A percentile compares a stretch with the other conserved stretches of the same genome.
Conservation (phyloP, 2,888 invertebrate genomes). For the Drosophila phalerata region DNA sequence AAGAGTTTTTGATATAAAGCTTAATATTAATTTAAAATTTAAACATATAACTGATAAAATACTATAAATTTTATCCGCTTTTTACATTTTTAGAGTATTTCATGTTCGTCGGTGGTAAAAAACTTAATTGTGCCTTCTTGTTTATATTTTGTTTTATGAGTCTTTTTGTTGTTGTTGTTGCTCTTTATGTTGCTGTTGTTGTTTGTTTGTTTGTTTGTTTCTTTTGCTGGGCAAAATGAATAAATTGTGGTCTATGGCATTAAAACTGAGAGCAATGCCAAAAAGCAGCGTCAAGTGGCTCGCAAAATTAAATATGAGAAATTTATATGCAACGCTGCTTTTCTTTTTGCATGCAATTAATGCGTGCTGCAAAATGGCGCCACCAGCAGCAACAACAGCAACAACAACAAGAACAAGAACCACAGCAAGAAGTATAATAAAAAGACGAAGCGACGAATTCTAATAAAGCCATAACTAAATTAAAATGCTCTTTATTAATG, state of each 20-base stretch:
- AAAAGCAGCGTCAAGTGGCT: conserved; percentile 66
- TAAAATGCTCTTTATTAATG: conserved; percentile 33
- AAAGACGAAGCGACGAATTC: conserved; percentile 15
- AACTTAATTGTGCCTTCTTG: conserved; percentile 6
- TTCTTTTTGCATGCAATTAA: conserved; percentile 67
- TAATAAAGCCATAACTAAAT: conserved; percentile 3
- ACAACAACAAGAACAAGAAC: conserved; percentile 10
- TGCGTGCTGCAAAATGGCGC: conserved; percentile 61
- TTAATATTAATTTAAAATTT: no score
- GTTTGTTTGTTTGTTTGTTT: conserved; percentile 17
- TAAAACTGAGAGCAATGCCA: conserved; percentile 61
- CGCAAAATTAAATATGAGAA: conserved; percentile 77
- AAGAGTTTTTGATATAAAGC: no score
- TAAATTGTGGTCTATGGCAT: conserved; percentile 63
- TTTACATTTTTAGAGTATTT: no score
- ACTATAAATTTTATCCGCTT: neutral
- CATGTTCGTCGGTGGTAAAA: neutral
- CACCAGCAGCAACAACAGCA: conserved; percentile 17
- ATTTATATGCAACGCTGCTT: conserved; percentile 74
- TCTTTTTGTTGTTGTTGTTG: neutral
- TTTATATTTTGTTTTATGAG: conserved; percentile 9
- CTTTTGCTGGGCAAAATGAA: conserved; percentile 46
- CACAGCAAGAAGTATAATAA: conserved; percentile 12
- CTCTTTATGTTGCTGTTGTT: neutral
- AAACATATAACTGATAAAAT: no score